Conservation (phyloP, 2,113 vertebrate species). For the Arenaria interpres region DNA sequence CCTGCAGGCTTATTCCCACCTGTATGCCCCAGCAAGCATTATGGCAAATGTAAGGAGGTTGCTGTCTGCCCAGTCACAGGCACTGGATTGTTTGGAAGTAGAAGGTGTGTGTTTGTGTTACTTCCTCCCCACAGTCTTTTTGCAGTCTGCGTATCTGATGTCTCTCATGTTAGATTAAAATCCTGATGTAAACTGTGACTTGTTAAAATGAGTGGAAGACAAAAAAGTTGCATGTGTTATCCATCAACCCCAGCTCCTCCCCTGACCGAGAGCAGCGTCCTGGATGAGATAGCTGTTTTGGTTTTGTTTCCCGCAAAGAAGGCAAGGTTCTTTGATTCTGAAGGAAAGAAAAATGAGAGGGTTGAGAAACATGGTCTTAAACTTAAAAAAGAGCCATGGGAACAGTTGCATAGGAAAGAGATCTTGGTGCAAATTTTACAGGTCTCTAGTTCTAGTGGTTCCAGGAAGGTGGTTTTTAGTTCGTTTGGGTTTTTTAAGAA, state of each 20-base stretch:
- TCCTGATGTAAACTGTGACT: not conserved
- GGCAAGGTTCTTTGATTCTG: not conserved
- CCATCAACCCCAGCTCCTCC: not conserved
- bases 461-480: not conserved
- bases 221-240: not conserved
- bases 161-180: not conserved
- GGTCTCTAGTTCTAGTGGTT: not conserved
- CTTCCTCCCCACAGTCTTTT: not conserved
- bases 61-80: not conserved
- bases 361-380: not conserved
- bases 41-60: not conserved
- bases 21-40: not conserved
- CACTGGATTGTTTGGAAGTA: not conserved
- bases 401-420: not conserved
- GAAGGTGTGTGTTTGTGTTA: not conserved
- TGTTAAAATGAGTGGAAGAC: not conserved
- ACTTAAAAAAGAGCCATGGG: not conserved
- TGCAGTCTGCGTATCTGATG: not conserved
- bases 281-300: not conserved
- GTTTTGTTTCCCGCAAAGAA: not conserved
- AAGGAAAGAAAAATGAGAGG: not conserved
- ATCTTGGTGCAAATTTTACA: not conserved
- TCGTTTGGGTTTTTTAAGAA: not conserved
- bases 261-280: accelerated
- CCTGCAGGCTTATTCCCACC: not conserved